Evolutionary conservation across 2,888 invertebrate species (phyloP).

Genomic region (Spodoptera littoralis): DNA sequence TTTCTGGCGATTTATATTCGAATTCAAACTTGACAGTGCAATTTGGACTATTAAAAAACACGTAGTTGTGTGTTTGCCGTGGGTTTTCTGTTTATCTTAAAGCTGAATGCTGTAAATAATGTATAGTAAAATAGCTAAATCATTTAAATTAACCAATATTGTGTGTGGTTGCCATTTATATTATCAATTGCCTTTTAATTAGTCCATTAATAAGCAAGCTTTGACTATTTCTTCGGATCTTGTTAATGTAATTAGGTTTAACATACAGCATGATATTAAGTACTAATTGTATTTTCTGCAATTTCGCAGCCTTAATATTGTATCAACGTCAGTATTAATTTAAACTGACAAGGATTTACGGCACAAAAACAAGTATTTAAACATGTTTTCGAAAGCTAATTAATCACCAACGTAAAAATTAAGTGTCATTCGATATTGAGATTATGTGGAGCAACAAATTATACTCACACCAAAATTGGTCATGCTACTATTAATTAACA

Average conservation of each 20-base stretch:
- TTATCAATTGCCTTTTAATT: no score
- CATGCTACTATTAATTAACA: slow-evolving; percentile 38
- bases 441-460: slow-evolving; percentile 39
- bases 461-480: slow-evolving; percentile 28
- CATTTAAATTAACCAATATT: no score
- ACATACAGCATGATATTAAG: neutral
- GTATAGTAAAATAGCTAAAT: no score
- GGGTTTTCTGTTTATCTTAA: neutral
- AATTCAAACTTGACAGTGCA: slow-evolving; percentile 25
- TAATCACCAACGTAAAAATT: slow-evolving; percentile 40
- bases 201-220: no score
- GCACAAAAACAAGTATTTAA: slow-evolving; percentile 34
- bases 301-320: slow-evolving; percentile 28
- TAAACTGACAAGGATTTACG: slow-evolving; percentile 43
- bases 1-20: slow-evolving; percentile 40
- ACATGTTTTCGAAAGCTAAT: slow-evolving; percentile 38
- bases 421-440: slow-evolving; percentile 41
- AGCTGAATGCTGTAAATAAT: no score
- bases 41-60: slow-evolving; percentile 17
- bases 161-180: no score
- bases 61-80: neutral
- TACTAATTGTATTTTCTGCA: slow-evolving; percentile 10
- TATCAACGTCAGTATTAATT: slow-evolving; percentile 31
- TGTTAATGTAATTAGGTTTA: no score
- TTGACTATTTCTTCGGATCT: no score